Evolutionary conservation across 2,113 vertebrate genomes (phyloP).

Genomic region (Calyptommatus sinebrachiatus): DNA sequence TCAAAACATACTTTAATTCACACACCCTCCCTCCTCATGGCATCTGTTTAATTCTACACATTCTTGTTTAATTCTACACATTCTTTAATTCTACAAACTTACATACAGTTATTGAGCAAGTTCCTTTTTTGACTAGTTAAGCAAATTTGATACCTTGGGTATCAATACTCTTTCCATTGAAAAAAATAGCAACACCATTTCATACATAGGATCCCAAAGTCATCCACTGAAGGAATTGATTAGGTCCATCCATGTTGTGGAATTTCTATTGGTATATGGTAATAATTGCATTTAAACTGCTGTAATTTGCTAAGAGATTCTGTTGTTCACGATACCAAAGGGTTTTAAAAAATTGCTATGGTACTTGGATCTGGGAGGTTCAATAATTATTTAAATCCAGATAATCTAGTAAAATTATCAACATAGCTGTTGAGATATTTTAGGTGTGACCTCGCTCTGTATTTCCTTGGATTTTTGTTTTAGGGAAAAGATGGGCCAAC

Average conservation of each 20-base stretch:
- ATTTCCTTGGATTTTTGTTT: not conserved
- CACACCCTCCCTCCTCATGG: too few relatives aligned
- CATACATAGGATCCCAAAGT: not conserved
- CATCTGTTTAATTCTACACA: too few relatives aligned
- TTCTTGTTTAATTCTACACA: not conserved
- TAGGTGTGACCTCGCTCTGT: not conserved
- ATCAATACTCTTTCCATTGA: not conserved
- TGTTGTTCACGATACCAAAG: not conserved
- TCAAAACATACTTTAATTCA: too few relatives aligned
- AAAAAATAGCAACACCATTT: not conserved
- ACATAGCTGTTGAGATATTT: not conserved
- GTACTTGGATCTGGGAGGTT: too few relatives aligned
- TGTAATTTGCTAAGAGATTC: not conserved
- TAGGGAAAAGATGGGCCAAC: too few relatives aligned
- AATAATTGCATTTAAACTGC: not conserved
- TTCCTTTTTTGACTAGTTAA: not conserved
- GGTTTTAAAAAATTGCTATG: too few relatives aligned
- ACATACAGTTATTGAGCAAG: not conserved
- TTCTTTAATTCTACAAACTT: slow-evolving; percentile 11
- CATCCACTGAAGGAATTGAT: not conserved
- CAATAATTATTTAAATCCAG: not conserved
- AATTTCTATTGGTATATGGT: not conserved
- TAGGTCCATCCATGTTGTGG: not conserved
- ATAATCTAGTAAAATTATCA: not conserved
- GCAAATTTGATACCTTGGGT: not conserved